phyloP scores from a whole-genome alignment of 2,888 invertebrate genomes.

The Lissonota sp. region DNA sequence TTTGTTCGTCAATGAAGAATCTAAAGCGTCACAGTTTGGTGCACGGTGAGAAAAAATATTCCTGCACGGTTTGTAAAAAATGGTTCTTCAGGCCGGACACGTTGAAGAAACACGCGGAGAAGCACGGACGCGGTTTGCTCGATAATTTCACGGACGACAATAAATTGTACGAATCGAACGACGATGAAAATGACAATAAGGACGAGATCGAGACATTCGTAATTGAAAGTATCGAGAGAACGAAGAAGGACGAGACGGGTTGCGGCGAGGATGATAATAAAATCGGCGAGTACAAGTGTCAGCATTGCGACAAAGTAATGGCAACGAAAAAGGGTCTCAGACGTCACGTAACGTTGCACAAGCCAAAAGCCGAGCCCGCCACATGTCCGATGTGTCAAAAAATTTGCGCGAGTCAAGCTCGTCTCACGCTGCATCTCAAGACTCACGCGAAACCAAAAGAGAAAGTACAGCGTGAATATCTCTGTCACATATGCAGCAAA shows the following conservation, averaged over 20 bases:
- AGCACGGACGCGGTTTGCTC: conserved; percentile 81
- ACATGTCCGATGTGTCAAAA: conserved; percentile 82
- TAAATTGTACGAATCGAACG: conserved; percentile 81
- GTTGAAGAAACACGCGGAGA: conserved; percentile 82
- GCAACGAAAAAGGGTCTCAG: conserved; percentile 81
- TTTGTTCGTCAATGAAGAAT: conserved; percentile 81
- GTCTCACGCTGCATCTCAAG: conserved; percentile 80
- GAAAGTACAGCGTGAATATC: conserved; percentile 80
- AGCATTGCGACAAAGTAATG: conserved; percentile 82
- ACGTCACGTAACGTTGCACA: conserved; percentile 82
- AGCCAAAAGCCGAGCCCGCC: conserved; percentile 81
- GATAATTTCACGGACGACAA: conserved; percentile 81
- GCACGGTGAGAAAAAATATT: conserved; percentile 83
- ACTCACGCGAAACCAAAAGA: conserved; percentile 82
- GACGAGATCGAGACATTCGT: conserved; percentile 18
- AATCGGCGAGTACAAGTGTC: conserved; percentile 81
- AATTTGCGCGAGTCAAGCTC: conserved; percentile 81
- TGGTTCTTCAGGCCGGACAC: conserved; percentile 82
- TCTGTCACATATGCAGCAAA: conserved; percentile 83
- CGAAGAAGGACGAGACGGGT: conserved; percentile 57
- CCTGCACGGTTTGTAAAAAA: conserved; percentile 82
- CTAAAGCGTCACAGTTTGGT: conserved; percentile 79
- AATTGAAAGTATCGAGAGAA: conserved; percentile 16
- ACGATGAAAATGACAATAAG: conserved; percentile 72
- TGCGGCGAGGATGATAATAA: conserved; percentile 57